Evolutionary conservation across 2,888 invertebrate genomes (phyloP), one percentile per base, ranked within the genome.

Genomic region (Pediacus dermestoides): DNA sequence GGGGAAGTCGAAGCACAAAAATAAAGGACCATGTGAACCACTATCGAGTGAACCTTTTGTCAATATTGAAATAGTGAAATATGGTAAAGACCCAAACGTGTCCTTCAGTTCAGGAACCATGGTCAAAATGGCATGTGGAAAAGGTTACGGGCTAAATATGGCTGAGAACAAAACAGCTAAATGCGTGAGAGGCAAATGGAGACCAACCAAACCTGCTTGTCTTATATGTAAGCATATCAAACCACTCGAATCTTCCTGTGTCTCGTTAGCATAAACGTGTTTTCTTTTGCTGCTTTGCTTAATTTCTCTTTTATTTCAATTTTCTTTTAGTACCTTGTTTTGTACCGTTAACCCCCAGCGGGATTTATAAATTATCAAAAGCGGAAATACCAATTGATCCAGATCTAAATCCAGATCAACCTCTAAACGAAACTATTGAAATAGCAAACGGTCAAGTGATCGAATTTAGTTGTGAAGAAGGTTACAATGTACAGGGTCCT

Each of bases 141-240:
- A 82, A 48, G 88, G 88, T 2, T 88, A 86, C 57, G 81, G 80
- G 7, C 70, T 85, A 2, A 89, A 88, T 62, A 72, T 88, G 43
- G 75, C 76, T 11, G 74, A 75, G 35, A 88, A 88, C 60, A 76
- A 78, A 2, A 88, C 88, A 1, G 85, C 85, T 0, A 82, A 82
- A 57, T 93, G 93, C 63, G 81, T 84, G 2, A 75, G 87, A 44
- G 91, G 92, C 1, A 76, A 84, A 48, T 92, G 92, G 92, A 85
- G 82, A 55, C 89, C 89, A 0, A 78, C 79, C 44, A 82, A 80
- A 52, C 91, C 92, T 0, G 77, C 78, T 53, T 93, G 92, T 65
- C 74, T 81, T 58, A 83, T 89, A 59, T 73, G 88, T 88, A 73
- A 77, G 79, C 74, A 50, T 32, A 50, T 11, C 27, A 2, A 16